Conservation (phyloP, 2,888 invertebrate species). For the Onthophagus sagittarius region DNA sequence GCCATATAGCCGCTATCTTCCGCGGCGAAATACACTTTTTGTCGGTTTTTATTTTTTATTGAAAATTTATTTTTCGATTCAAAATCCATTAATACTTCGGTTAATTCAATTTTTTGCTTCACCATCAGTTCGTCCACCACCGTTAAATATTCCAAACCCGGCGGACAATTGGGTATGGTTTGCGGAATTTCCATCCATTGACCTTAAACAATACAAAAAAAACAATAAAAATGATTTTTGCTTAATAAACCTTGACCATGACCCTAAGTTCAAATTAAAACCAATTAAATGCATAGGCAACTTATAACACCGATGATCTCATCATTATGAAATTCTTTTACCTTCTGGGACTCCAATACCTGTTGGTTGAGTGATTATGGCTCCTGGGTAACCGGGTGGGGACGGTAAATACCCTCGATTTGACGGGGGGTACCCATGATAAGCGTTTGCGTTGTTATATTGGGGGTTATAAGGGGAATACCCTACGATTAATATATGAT, state of each 20-base stretch:
- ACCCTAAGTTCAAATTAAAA: not conserved
- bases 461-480: not conserved
- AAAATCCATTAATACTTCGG: conserved; percentile 64
- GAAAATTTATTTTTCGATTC: conserved; percentile 81
- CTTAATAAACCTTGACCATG: not conserved
- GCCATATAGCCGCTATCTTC: conserved; percentile 77
- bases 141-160: conserved; percentile 77
- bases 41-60: conserved; percentile 66
- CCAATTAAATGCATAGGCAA: not conserved
- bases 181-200: conserved; percentile 40
- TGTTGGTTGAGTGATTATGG: not conserved
- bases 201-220: not conserved
- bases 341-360: not conserved
- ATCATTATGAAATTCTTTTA: not conserved
- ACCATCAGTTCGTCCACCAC: conserved; percentile 71
- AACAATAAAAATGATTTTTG: too few relatives aligned
- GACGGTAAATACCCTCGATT: not conserved
- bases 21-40: conserved; percentile 69
- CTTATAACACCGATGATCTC: not conserved
- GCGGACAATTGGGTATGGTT: conserved; percentile 66
- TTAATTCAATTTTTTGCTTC: conserved; percentile 66
- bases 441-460: not conserved
- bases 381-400: not conserved
- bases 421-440: not conserved
- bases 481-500: not conserved